Evolutionary conservation across 35 echinoderm and acorn worm species (phyloP).

Genomic region (Heliocidaris erythrogramma): DNA sequence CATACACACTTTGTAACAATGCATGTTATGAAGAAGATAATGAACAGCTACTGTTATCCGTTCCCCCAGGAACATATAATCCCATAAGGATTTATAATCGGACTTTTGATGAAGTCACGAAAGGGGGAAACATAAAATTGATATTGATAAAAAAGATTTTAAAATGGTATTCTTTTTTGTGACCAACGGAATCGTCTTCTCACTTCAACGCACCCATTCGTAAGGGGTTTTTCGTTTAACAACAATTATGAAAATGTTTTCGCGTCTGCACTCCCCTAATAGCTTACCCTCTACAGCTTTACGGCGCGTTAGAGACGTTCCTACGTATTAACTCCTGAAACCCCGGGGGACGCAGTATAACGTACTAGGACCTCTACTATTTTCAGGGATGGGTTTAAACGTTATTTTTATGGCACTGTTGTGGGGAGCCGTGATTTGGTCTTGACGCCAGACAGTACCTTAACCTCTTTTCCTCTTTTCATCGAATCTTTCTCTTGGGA

Average conservation of each 20-base stretch:
- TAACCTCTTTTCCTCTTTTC: neutral
- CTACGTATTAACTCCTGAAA: neutral
- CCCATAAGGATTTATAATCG: no score
- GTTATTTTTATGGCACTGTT: constrained; percentile 4
- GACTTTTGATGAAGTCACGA: no score
- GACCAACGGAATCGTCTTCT: neutral
- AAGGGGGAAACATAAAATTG: no score
- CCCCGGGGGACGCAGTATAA: constrained; percentile 17
- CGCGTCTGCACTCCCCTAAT: constrained; percentile 12
- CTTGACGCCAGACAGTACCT: constrained; percentile 26
- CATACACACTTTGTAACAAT: no score
- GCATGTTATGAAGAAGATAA: no score
- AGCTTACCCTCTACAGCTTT: constrained; percentile 25
- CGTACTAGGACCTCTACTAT: neutral
- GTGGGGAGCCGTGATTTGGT: constrained; percentile 1
- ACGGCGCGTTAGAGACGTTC: neutral
- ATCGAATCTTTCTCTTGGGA: neutral
- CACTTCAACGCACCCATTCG: neutral
- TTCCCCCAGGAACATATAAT: no score
- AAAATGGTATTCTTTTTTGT: neutral
- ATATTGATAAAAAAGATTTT: no score
- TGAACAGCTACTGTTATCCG: no score
- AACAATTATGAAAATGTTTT: constrained; percentile 28
- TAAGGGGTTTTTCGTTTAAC: neutral
- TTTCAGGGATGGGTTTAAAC: constrained; percentile 20